Evolutionary conservation across 2,797 vertebrate genomes (phyloP).

Genomic region (Pygocentrus nattereri): DNA sequence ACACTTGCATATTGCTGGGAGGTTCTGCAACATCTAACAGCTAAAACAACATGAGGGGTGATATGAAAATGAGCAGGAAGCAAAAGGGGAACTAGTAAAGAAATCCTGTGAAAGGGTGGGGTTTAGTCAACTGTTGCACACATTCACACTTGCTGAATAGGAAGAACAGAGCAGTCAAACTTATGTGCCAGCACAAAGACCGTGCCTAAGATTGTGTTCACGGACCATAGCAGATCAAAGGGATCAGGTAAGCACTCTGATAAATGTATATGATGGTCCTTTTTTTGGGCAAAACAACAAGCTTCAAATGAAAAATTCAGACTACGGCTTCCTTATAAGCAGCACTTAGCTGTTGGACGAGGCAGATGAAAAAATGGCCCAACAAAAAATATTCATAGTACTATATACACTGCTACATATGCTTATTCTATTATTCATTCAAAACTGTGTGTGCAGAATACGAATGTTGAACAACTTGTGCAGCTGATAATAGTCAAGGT

Average conservation of each 20-base stretch:
- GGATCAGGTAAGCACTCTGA: constrained; percentile 44
- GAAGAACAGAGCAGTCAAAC: constrained; percentile 47
- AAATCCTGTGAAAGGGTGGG: constrained; percentile 78
- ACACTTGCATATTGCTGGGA: constrained; percentile 56
- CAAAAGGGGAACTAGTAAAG: constrained; percentile 82
- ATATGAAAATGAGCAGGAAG: constrained; percentile 86
- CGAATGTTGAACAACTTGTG: neutral
- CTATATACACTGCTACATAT: neutral
- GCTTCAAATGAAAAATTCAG: neutral
- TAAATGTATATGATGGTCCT: neutral
- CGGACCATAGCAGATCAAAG: constrained; percentile 26
- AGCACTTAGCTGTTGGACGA: neutral
- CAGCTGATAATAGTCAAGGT: neutral
- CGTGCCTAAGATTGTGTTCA: constrained; percentile 34
- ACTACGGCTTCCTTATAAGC: neutral
- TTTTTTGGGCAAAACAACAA: constrained; percentile 3
- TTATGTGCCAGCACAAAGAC: constrained; percentile 16
- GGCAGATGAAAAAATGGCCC: neutral
- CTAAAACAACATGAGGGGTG: constrained; percentile 68
- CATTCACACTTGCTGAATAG: constrained; percentile 67
- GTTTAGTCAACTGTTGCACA: constrained; percentile 74
- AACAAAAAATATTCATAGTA: neutral
- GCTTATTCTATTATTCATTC: neutral
- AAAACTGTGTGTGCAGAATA: neutral
- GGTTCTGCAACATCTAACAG: constrained; percentile 44